Evolutionary conservation across 2,797 vertebrate genomes (phyloP).

Genomic region (Rhabdomys pumilio): DNA sequence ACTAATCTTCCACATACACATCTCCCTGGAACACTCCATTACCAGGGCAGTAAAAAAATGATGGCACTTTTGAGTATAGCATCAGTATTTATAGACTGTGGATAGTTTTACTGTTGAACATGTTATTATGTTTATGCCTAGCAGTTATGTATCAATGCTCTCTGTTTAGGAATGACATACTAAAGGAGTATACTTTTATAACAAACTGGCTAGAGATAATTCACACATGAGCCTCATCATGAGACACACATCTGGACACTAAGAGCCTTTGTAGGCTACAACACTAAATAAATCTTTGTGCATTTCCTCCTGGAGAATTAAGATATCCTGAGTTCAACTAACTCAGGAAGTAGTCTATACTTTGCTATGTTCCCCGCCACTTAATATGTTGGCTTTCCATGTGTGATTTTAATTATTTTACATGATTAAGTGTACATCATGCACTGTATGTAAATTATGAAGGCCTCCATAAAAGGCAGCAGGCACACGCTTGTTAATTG

Average conservation of each 20-base stretch:
- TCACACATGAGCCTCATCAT: conserved; percentile 75
- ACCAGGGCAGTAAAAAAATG: conserved; percentile 84
- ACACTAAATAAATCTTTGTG: conserved; percentile 74
- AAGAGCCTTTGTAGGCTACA: conserved; percentile 74
- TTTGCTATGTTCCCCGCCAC: neutral
- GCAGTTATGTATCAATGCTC: conserved; percentile 82
- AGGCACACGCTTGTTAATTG: neutral
- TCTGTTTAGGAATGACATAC: conserved; percentile 85
- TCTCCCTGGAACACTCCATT: conserved; percentile 80
- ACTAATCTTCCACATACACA: conserved; percentile 70
- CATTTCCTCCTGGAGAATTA: conserved; percentile 61
- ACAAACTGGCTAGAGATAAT: conserved; percentile 80
- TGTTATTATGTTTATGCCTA: conserved; percentile 85
- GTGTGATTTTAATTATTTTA: conserved; percentile 71
- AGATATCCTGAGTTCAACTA: conserved; percentile 56
- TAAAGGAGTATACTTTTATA: conserved; percentile 76
- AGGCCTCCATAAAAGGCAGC: neutral
- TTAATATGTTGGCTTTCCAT: conserved; percentile 36
- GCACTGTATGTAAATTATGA: conserved; percentile 40
- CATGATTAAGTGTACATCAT: conserved; percentile 23
- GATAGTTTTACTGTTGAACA: conserved; percentile 86
- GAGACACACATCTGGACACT: conserved; percentile 74
- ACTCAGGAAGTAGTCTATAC: conserved; percentile 56
- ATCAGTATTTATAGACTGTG: conserved; percentile 86
- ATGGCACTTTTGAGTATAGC: conserved; percentile 81